Conservation (phyloP, 2,797 vertebrate genomes). For the Diplodus sargus region DNA sequence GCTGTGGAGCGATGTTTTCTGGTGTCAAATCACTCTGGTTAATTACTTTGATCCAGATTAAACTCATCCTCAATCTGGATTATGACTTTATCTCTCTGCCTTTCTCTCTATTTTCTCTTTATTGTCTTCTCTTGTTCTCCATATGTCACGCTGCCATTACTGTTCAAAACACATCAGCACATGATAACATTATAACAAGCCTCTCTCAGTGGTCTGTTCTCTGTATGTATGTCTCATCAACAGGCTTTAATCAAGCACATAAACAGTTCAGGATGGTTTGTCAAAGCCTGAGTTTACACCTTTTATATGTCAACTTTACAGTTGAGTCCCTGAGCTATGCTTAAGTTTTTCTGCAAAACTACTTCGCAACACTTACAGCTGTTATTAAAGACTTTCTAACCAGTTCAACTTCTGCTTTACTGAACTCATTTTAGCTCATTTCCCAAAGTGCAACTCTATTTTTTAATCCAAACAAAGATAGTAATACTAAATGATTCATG, state of each 20-base stretch:
- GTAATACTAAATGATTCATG: background rate
- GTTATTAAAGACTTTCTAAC: background rate
- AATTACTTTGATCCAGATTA: slow-evolving; percentile 63
- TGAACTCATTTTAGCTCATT: no score
- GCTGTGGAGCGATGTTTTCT: slow-evolving; percentile 13
- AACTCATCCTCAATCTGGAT: slow-evolving; percentile 48
- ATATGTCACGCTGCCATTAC: slow-evolving; percentile 4
- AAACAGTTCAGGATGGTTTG: background rate
- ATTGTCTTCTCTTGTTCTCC: background rate
- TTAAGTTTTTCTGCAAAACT: background rate
- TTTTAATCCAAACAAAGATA: background rate
- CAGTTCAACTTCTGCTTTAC: no score
- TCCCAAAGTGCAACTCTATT: background rate
- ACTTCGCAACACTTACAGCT: background rate
- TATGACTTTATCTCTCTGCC: slow-evolving; percentile 33
- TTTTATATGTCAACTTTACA: background rate
- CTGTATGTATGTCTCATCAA: background rate
- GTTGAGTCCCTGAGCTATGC: background rate
- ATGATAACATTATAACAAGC: slow-evolving; percentile 11
- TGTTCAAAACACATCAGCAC: slow-evolving; percentile 11
- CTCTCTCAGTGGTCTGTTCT: slow-evolving; percentile 16
- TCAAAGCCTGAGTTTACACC: background rate
- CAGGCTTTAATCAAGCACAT: slow-evolving; percentile 15
- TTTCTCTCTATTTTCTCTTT: background rate
- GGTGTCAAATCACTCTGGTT: slow-evolving; percentile 27